Base-by-base conservation (phyloP, 2,797 vertebrate genomes). In the Tragelaphus oryx region DNA sequence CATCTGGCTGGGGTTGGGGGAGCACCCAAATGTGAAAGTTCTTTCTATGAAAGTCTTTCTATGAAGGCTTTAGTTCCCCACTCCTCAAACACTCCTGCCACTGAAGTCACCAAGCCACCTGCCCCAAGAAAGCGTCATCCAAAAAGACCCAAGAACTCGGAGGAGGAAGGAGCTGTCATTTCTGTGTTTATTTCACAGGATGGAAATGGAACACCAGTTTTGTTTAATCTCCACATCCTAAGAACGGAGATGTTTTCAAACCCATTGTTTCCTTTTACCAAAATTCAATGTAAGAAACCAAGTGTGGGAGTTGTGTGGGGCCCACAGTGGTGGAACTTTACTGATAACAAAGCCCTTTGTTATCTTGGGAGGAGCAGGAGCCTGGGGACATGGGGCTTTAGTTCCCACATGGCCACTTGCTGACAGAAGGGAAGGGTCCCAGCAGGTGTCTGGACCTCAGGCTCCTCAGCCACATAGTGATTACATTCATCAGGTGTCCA, bases 161-260 rank as follows among this genome's bases (percentile, higher is more conserved):
- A 89, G 8, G 46, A 86, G 79, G 22, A 41, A 89, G 22, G 91
- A 7, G 16, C 52, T 20, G 62, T 74, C 8, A 2, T 10, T 79
- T 80, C 52, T 59, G 7, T 50, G 14, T 78, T 87, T 62, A 30
- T 52, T 75, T 83, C n/a, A 92, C 68, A 11, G 33, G 30, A 52
- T 12, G 13, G n/a, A 94, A 37, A 33, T 18, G 33, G 59, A 75
- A 33, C 46, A 14, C 13, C 75, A 33, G 54, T 74, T 89, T 33
- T 85, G 9, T 71, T 28, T 80, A n/a, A 62, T 87, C 71, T 89
- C 82, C 44, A 76, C 3, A 89, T 90, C 84, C 52, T 87, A 62
- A 87, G 84, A 88, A 46, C 81, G 16, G 37, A 85, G 68, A 17
- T 14, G 22, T 95, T 90, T 89, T 92, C 59, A 74, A 65, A 59